Conservation (phyloP, 2,113 vertebrate genomes). For the Sarotherodon lohbergeri region DNA sequence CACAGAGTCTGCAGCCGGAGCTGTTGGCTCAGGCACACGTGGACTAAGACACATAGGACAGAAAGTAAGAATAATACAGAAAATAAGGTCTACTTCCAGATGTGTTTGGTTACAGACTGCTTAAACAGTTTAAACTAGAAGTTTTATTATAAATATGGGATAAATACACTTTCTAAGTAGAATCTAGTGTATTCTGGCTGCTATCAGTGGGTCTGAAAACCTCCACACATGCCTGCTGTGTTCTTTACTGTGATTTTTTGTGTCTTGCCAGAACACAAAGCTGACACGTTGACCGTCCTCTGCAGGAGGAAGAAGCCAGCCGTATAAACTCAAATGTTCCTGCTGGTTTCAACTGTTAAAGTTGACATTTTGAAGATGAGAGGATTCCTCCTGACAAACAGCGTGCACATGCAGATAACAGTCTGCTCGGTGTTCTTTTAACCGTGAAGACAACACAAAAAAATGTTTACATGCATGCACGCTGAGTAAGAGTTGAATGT, state of each 20-base stretch:
- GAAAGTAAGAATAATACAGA: not conserved
- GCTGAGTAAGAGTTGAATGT: not conserved
- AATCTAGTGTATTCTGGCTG: not conserved
- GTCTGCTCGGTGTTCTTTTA: accelerated
- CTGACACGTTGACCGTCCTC: not conserved
- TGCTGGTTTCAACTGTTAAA: not conserved
- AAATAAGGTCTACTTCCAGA: not conserved
- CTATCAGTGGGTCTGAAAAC: not conserved
- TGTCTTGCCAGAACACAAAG: not conserved
- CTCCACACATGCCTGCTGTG: not conserved
- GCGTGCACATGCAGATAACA: not conserved
- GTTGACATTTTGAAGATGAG: not conserved
- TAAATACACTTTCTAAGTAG: not conserved
- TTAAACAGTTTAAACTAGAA: not conserved
- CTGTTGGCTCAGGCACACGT: not conserved
- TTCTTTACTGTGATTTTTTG: too few species aligned
- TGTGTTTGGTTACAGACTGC: not conserved
- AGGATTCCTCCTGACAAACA: not conserved
- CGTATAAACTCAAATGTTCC: not conserved
- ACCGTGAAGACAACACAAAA: not conserved
- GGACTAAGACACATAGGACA: not conserved
- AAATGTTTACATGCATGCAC: not conserved
- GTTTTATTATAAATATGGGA: not conserved
- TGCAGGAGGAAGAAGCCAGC: not conserved
- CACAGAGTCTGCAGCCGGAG: not conserved